Base-by-base conservation (phyloP, 1,140 invertebrate species). In the Wasmannia auropunctata region DNA sequence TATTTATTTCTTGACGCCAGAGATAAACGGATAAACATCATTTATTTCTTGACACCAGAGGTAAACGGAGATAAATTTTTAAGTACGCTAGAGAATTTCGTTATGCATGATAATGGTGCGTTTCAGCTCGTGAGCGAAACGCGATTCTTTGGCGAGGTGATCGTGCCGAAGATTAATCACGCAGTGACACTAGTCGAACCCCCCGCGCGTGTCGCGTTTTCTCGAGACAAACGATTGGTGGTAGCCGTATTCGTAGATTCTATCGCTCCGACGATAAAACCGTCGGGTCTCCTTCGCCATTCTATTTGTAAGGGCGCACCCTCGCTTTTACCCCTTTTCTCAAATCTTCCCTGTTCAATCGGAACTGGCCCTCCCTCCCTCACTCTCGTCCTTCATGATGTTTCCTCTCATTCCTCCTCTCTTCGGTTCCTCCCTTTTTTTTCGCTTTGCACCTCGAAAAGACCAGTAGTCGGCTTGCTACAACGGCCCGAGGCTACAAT, bases 301-400 rank as follows among this genome's bases (percentile, higher is more conserved):
- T 90, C 88, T 87, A 90, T 90, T 90, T 90, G 80, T 90, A 87
- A 90, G 88, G 88, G 80, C 88, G 70, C 76, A 34, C 58, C 60
- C 60, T 56, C 49, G 16, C 60, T 83, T 49, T 43, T 31, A 77
- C 58, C 40, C 60, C 69, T 74, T 69, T 79, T 60, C 75, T 22
- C 54, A 46, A 37, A 40, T 37, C 22, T 60, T 49, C 37, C 28
- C 77, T 37, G 49, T 51, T 37, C 85, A 46, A 19, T 46, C 51
- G 34, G 54, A 65, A 70, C 80, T 74, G 69, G 54, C 67, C 65
- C 25, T 62, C 67, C n/a, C 80, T 51, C 72, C 43, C 40, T 67
- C 22, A n/a, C 31, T 25, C 54, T 46, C 62, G n/a, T n/a, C n/a
- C n/a, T 77, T 76, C 70, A 51, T 58, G 70, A 89, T 81, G 79